These are phyloP conservation scores for Galerucella pusilla DNA, from an alignment of 2,888 invertebrate species.

Conservation along the genomic window DNA sequence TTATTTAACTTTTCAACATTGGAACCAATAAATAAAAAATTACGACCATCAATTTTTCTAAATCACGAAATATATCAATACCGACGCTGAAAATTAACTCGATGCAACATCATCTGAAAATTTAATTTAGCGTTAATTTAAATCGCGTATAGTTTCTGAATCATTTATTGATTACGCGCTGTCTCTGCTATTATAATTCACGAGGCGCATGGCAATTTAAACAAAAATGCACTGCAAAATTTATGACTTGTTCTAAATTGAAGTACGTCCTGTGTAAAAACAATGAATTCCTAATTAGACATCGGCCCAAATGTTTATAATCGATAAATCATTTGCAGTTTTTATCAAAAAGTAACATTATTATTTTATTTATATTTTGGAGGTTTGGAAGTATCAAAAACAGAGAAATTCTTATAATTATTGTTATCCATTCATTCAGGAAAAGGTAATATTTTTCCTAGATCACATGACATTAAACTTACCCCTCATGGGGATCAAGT, in stretches of 20 bases:
- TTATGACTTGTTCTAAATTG: constrained; percentile 43
- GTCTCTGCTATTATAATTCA: constrained; percentile 46
- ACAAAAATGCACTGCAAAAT: constrained; percentile 47
- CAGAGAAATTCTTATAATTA: too few species aligned
- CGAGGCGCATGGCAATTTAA: constrained; percentile 50
- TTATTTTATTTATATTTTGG: constrained; percentile 3
- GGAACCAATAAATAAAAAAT: neutral
- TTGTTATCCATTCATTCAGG: too few species aligned
- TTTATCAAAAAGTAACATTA: constrained; percentile 13
- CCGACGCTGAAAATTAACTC: constrained; percentile 53
- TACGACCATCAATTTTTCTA: neutral
- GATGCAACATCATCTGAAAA: constrained; percentile 55
- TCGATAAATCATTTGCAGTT: constrained; percentile 39
- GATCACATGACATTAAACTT: too few species aligned
- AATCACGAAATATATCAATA: constrained; percentile 38
- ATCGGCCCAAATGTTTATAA: constrained; percentile 37
- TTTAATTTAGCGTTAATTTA: constrained; percentile 61
- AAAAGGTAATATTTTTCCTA: too few species aligned
- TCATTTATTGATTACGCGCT: constrained; percentile 57
- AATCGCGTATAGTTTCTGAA: constrained; percentile 56
- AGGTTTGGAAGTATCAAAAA: too few species aligned
- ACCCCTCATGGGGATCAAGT: too few species aligned
- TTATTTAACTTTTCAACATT: neutral
- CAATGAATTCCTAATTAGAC: constrained; percentile 48
- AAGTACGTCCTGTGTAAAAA: constrained; percentile 44